Evolutionary conservation across 2,797 vertebrate genomes (phyloP).

Genomic region (Netta rufina): DNA sequence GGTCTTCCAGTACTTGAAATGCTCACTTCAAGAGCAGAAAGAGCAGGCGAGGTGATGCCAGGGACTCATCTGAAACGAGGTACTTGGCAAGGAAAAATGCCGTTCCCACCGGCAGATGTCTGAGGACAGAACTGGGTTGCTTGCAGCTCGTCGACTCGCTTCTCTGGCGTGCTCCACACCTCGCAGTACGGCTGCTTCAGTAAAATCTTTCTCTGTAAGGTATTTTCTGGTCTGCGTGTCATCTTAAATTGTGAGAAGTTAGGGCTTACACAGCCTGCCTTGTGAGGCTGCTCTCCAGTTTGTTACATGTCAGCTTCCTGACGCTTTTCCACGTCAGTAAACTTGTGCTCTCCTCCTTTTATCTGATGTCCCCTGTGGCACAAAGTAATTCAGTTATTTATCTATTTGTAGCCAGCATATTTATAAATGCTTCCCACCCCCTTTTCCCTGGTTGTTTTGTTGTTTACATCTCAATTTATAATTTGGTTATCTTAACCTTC

Average conservation of each 20-base stretch:
- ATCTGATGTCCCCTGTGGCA: background rate
- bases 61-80: background rate
- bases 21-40: too few species aligned
- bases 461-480: background rate
- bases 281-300: accelerated
- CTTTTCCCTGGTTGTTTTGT: background rate
- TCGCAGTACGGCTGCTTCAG: accelerated
- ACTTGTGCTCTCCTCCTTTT: background rate
- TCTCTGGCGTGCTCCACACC: background rate
- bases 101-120: background rate
- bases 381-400: accelerated
- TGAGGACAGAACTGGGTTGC: background rate
- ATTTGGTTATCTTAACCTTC: background rate
- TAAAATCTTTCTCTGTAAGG: background rate
- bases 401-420: background rate
- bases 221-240: background rate
- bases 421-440: background rate
- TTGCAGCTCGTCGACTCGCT: background rate
- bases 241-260: accelerated
- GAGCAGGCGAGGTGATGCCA: background rate
- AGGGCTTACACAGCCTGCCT: background rate
- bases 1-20: background rate
- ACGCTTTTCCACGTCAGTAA: accelerated
- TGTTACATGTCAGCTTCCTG: background rate
- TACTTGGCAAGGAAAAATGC: too few species aligned